Evolutionary conservation across 2,888 invertebrate species (phyloP), one percentile per base, ranked within the genome.

Genomic region (Julus scanicus): DNA sequence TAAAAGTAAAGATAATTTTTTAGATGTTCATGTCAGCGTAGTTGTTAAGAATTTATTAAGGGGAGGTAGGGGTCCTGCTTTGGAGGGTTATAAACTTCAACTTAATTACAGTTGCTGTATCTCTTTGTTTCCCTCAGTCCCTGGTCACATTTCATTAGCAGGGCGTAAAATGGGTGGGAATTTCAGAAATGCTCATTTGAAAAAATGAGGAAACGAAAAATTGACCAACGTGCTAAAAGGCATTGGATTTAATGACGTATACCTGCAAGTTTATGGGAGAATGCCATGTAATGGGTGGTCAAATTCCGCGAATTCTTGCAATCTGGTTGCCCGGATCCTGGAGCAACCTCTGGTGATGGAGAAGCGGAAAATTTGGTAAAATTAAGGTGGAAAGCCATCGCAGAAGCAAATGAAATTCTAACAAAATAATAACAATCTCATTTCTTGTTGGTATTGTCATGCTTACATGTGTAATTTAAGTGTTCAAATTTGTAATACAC

Each of bases 1-100:
- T 57, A 57, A 57, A 57, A 57, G 57, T 57, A 57, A 57, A 57
- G 57, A 57, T 57, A 57, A 57, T 57, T 57, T 57, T 57, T 57
- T 57, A 57, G 57, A 57, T 57, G 57, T 57, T 57, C 57, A 57
- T 57, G 57, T 57, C 57, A 57, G 57, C 57, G 57, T 57, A 57
- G 57, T 17, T 57, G 57, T 57, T 57, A 57, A 57, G 57, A 57
- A 57, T 57, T 57, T 57, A 57, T 57, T 57, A 57, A 57, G 57
- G 57, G 57, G 57, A 57, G 57, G n/a, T n/a, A n/a, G 57, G 57
- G 57, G 57, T 57, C 57, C 17, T 17, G 57, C 15, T n/a, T 17
- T 57, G 57, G 15, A 57, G 57, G 57, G 57, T 57, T 57, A 57
- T 57, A 57, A 57, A 57, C 57, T 57, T 57, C 57, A 57, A 57